A percentile compares a stretch with the other conserved stretches of the same genome.
Conservation (phyloP, 2,797 vertebrate species). For the Limosa lapponica region DNA sequence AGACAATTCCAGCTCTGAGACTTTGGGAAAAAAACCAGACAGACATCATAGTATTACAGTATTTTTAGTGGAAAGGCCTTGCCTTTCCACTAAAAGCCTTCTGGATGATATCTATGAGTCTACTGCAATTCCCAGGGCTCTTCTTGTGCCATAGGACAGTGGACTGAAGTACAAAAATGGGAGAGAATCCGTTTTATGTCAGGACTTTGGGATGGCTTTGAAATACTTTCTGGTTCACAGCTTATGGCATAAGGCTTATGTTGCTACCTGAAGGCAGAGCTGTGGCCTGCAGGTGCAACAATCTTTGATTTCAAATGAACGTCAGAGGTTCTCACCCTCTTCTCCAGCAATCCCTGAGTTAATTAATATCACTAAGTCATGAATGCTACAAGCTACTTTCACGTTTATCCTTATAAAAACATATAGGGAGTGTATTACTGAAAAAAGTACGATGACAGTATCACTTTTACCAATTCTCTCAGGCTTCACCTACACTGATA, state of each 20-base stretch:
- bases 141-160: background rate
- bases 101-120: background rate
- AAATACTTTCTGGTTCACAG: background rate
- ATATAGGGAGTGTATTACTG: background rate
- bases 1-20: background rate
- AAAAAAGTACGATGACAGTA: background rate
- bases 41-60: background rate
- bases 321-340: background rate
- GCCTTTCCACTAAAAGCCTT: background rate
- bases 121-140: background rate
- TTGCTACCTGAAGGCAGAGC: slow-evolving; percentile 11
- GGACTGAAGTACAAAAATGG: background rate
- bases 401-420: background rate
- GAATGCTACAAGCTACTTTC: background rate
- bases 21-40: background rate
- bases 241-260: background rate
- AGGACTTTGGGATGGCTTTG: background rate
- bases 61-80: background rate
- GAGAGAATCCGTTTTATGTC: slow-evolving; percentile 12
- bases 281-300: background rate
- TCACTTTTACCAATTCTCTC: background rate
- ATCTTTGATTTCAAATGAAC: background rate
- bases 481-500: background rate
- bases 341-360: background rate
- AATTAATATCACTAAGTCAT: background rate